Evolutionary conservation across 2,888 invertebrate species (phyloP), one percentile per base, ranked within the genome.

Genomic region (Neoascia interrupta): DNA sequence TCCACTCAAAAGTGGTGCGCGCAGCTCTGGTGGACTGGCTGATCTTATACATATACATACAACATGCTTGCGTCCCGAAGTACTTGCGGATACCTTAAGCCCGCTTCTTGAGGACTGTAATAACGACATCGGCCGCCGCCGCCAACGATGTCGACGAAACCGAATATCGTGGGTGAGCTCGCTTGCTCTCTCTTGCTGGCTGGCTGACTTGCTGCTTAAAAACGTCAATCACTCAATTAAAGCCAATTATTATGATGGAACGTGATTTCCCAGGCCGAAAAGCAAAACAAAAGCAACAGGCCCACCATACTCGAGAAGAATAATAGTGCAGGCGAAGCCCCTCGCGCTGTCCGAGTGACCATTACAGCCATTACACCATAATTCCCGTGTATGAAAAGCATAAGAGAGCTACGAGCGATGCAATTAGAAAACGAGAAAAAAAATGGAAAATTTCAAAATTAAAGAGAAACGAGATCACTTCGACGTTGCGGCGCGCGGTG

Each of bases 201-300:
- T 31, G 28, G 41, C 26, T 21, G 37, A 26, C 23, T 45, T 31
- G 45, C 72, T 81, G 79, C 79, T 81, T 82, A 85, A 86, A 86
- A 86, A 87, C 87, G 86, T 87, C 87, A 87, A 87, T 87, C 87
- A 87, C 86, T 87, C 86, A 87, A 87, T 87, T 87, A 86, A 86
- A 86, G 84, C 85, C 86, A 86, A 86, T 86, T 86, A 86, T 85
- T 85, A 86, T 86, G 79, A 79, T 79, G 79, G 79, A 79, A 79
- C 79, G 79, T 79, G 79, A 79, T 79, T 79, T 79, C 79, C 79
- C 79, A 79, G 79, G 79, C 79, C 66, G 18, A 66, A 49, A 49
- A 64, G 53, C 28, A 70, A 41, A 11, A 28, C 16, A 28, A 53
- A 47, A 49, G 53, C 41, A 51, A 58, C 19, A 21, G 21, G 36